These are phyloP conservation scores for Epinephelus fuscoguttatus DNA, from an alignment of 2,113 vertebrate genomes.

Conservation along the genomic window DNA sequence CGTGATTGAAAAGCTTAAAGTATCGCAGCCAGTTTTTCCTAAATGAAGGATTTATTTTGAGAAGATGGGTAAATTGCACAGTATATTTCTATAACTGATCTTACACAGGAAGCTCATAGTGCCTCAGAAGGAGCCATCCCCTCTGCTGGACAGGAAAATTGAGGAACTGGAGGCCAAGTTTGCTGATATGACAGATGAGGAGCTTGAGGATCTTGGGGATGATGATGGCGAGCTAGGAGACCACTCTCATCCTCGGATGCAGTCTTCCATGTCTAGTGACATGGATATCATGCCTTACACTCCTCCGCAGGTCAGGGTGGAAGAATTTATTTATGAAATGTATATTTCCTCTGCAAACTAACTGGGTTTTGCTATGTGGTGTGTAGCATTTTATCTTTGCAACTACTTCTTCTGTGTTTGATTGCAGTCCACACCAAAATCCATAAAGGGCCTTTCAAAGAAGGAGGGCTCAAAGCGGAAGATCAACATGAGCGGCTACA, in stretches of 20 bases:
- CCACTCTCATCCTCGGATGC: slow-evolving; percentile 91
- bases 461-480: slow-evolving; percentile 98
- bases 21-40: background rate
- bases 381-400: slow-evolving; percentile 4
- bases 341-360: background rate
- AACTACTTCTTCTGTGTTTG: slow-evolving; percentile 32
- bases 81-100: slow-evolving; percentile 13
- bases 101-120: slow-evolving; percentile 93
- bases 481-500: slow-evolving; percentile 99
- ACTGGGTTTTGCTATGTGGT: background rate
- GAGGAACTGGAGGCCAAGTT: slow-evolving; percentile 98
- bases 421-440: slow-evolving; percentile 94
- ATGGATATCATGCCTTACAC: slow-evolving; percentile 96
- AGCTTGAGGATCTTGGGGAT: slow-evolving; percentile 96
- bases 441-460: slow-evolving; percentile 94
- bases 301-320: slow-evolving; percentile 90
- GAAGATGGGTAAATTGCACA: background rate
- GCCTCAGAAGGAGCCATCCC: slow-evolving; percentile 98
- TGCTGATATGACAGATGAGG: slow-evolving; percentile 97
- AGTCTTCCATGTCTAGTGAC: slow-evolving; percentile 90
- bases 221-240: slow-evolving; percentile 94
- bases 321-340: background rate
- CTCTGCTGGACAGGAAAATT: slow-evolving; percentile 97
- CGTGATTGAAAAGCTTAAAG: background rate
- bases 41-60: background rate